phyloP scores from a whole-genome alignment of 2,113 vertebrate species.

The Crypturellus undulatus region DNA sequence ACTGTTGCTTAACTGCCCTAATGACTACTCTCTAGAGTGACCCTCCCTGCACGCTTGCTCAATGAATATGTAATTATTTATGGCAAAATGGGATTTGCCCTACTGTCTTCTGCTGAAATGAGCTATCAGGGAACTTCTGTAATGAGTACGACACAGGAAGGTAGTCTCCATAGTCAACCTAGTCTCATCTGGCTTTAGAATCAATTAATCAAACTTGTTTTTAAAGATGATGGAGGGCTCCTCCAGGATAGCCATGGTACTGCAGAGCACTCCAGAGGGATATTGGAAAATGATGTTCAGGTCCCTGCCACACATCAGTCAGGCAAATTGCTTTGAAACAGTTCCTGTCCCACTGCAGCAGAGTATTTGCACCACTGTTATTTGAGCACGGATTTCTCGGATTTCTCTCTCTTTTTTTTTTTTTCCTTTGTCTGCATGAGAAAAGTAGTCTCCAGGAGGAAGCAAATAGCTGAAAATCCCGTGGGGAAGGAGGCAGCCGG shows the following conservation, averaged over 20 bases:
- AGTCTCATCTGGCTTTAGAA: not conserved
- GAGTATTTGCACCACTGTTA: not conserved
- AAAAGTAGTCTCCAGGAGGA: not conserved
- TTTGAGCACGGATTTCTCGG: not conserved
- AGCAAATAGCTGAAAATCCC: not conserved
- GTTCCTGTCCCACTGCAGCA: not conserved
- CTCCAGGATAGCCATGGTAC: not conserved
- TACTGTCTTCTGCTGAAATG: slow-evolving; percentile 1
- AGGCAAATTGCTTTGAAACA: not conserved
- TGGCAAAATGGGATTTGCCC: not conserved
- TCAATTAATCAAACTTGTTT: slow-evolving; percentile 32
- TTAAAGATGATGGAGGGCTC: not conserved
- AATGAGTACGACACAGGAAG: not conserved
- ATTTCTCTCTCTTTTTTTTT: no score
- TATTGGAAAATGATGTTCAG: not conserved
- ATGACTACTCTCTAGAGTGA: not conserved
- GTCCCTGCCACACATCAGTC: not conserved
- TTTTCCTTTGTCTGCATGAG: not conserved
- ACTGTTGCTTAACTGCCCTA: not conserved
- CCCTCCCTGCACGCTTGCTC: not conserved
- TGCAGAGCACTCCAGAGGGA: not conserved
- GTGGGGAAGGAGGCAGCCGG: not conserved
- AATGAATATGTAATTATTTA: slow-evolving; percentile 2
- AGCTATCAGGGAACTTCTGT: not conserved
- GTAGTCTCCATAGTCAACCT: not conserved